Evolutionary conservation across 2,797 vertebrate genomes (phyloP).

Genomic region (Macropodus opercularis): DNA sequence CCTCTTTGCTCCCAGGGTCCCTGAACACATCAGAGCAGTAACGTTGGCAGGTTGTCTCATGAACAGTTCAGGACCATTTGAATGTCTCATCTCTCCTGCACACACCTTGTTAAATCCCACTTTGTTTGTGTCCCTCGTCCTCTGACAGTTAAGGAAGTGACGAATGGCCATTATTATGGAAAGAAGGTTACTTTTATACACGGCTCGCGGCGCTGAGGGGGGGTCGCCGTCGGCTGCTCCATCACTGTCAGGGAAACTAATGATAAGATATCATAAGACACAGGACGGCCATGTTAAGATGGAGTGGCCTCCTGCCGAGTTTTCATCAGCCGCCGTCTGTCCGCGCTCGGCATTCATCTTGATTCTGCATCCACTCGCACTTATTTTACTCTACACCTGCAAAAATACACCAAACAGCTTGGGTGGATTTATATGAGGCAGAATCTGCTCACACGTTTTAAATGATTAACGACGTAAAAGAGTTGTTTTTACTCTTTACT

Average conservation of each 20-base stretch:
- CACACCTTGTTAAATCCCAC: slow-evolving; percentile 60
- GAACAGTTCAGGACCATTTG: slow-evolving; percentile 57
- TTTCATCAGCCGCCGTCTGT: slow-evolving; percentile 61
- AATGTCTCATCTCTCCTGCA: slow-evolving; percentile 9
- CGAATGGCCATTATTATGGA: slow-evolving; percentile 82
- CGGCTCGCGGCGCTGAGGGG: slow-evolving; percentile 56
- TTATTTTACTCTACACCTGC: slow-evolving; percentile 62
- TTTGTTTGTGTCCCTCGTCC: slow-evolving; percentile 61
- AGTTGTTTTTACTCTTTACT: slow-evolving; percentile 14
- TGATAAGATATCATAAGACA: slow-evolving; percentile 86
- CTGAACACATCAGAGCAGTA: slow-evolving; percentile 73
- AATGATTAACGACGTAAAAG: slow-evolving; percentile 56
- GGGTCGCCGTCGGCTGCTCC: slow-evolving; percentile 57
- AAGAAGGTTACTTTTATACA: slow-evolving; percentile 85
- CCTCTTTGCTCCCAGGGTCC: slow-evolving; percentile 59
- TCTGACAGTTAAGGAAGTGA: slow-evolving; percentile 79
- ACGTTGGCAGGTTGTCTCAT: slow-evolving; percentile 51
- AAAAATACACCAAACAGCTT: slow-evolving; percentile 57
- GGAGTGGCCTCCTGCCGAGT: slow-evolving; percentile 59
- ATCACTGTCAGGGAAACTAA: slow-evolving; percentile 83
- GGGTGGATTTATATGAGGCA: slow-evolving; percentile 44
- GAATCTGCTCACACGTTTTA: slow-evolving; percentile 17
- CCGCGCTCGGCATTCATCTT: slow-evolving; percentile 72
- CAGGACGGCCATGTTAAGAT: slow-evolving; percentile 78
- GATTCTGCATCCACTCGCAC: slow-evolving; percentile 71